Evolutionary conservation across 2,888 invertebrate species (phyloP).

Genomic region (Heteropelma amictum): DNA sequence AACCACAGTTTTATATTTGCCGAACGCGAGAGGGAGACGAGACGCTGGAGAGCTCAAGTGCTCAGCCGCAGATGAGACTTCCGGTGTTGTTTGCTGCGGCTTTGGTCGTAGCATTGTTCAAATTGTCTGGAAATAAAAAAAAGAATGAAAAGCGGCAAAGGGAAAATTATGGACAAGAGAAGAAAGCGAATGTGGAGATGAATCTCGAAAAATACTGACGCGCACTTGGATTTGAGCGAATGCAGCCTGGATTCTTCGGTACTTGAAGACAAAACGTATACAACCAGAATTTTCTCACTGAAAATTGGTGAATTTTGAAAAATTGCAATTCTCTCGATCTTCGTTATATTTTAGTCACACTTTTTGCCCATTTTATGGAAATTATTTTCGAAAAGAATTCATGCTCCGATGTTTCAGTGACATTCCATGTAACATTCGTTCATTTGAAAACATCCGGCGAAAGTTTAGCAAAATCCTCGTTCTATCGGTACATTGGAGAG

Average conservation of each 20-base stretch:
- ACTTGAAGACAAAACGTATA: slow-evolving; percentile 49
- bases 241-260: slow-evolving; percentile 39
- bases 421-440: too few relatives aligned
- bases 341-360: too few relatives aligned
- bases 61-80: slow-evolving; percentile 55
- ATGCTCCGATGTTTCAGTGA: too few relatives aligned
- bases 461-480: too few relatives aligned
- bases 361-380: too few relatives aligned
- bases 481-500: too few relatives aligned
- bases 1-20: slow-evolving; percentile 44
- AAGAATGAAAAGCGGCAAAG: slow-evolving; percentile 1
- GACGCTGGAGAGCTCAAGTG: slow-evolving; percentile 51
- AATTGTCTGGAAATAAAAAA: slow-evolving; percentile 1
- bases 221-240: slow-evolving; percentile 36
- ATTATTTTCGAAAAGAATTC: too few relatives aligned
- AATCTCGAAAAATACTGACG: slow-evolving; percentile 10
- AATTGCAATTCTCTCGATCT: too few relatives aligned
- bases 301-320: too few relatives aligned
- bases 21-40: slow-evolving; percentile 41
- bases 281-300: too few relatives aligned
- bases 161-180: too few relatives aligned
- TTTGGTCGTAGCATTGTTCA: slow-evolving; percentile 36
- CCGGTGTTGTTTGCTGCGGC: slow-evolving; percentile 38
- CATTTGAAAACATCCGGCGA: too few relatives aligned
- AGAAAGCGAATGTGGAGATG: slow-evolving; percentile 5